Evolutionary conservation across 2,113 vertebrate genomes (phyloP).

Genomic region (Tichodroma muraria): DNA sequence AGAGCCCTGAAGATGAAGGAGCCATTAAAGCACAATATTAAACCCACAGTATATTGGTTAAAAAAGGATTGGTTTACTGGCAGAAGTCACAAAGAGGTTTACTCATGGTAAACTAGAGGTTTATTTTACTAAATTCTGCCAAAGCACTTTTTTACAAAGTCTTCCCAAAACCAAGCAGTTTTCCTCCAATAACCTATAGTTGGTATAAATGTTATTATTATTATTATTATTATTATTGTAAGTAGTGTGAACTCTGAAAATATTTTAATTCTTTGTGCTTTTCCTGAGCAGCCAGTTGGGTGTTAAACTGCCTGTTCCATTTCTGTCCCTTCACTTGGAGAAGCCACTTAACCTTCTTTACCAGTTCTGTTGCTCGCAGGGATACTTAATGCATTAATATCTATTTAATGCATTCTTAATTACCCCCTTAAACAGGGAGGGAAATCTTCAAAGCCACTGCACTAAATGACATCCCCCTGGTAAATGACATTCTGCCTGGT

Average conservation of each 20-base stretch:
- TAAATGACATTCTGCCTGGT: background rate
- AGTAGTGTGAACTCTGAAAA: background rate
- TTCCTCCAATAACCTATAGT: background rate
- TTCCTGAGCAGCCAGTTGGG: background rate
- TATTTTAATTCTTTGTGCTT: background rate
- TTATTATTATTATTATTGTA: background rate
- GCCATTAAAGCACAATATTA: background rate
- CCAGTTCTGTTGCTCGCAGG: background rate
- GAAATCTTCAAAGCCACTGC: background rate
- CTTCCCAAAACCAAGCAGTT: background rate
- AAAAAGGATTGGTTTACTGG: background rate
- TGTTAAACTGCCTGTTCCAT: background rate
- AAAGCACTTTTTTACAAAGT: background rate
- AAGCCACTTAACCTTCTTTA: background rate
- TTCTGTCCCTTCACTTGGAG: background rate
- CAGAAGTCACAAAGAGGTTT: background rate
- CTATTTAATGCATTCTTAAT: background rate
- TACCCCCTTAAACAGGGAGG: background rate
- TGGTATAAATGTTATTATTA: background rate
- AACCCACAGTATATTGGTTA: background rate
- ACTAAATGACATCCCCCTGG: fast-evolving
- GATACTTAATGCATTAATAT: background rate
- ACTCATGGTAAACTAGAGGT: background rate
- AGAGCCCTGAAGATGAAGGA: background rate
- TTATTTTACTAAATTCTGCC: background rate